A percentile compares a stretch with the other conserved stretches of the same genome.
phyloP scores from a whole-genome alignment of 2,888 invertebrate genomes.

The Ophioninae sp. region DNA sequence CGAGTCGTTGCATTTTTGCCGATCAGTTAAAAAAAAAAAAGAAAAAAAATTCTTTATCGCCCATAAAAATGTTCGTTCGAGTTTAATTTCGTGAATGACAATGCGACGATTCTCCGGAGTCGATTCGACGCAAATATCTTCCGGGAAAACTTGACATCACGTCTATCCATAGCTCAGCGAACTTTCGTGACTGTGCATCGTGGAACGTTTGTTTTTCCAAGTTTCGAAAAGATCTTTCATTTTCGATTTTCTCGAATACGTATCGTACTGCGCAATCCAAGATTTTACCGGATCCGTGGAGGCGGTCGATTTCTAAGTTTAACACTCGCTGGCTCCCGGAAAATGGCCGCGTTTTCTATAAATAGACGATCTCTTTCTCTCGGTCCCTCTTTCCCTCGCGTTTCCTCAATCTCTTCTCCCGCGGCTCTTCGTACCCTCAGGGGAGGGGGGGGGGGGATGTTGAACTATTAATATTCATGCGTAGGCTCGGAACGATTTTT shows the following conservation, averaged over 20 bases:
- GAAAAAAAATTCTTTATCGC: background rate
- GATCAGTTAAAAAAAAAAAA: no score
- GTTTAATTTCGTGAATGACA: conserved; percentile 46
- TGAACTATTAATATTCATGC: conserved; percentile 70
- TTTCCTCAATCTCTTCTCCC: conserved; percentile 62
- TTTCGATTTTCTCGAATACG: conserved; percentile 42
- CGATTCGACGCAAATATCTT: conserved; percentile 8
- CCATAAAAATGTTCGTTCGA: conserved; percentile 11
- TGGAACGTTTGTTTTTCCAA: conserved; percentile 19
- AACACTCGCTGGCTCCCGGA: conserved; percentile 75
- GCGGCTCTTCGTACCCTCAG: conserved; percentile 71
- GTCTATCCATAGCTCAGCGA: conserved; percentile 8
- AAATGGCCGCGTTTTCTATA: conserved; percentile 76
- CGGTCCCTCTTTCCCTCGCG: conserved; percentile 1
- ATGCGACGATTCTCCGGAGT: conserved; percentile 29
- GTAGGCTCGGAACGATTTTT: conserved; percentile 41
- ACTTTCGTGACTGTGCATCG: conserved; percentile 40
- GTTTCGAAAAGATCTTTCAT: conserved; percentile 2
- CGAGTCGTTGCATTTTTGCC: no score
- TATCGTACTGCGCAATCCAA: conserved; percentile 56
- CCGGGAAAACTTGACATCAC: background rate
- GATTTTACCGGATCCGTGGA: conserved; percentile 65
- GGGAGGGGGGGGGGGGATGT: background rate
- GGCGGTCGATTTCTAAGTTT: conserved; percentile 71
- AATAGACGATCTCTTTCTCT: conserved; percentile 69